Evolutionary conservation across 2,888 invertebrate genomes (phyloP).

Genomic region (Clusia tigrina): DNA sequence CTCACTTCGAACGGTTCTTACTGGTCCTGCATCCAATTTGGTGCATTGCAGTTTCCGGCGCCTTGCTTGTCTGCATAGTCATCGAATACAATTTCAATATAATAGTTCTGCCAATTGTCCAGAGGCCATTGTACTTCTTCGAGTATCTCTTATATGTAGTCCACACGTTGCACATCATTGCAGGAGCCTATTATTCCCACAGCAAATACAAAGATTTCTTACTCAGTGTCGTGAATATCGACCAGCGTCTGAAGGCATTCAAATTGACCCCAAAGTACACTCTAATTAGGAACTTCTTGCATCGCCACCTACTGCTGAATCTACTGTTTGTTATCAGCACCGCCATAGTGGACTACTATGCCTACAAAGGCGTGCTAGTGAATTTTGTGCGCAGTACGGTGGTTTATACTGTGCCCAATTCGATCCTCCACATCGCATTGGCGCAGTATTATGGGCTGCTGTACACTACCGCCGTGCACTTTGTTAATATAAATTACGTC

Average conservation of each 20-base stretch:
- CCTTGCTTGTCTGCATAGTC: not conserved
- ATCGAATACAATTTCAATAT: not conserved
- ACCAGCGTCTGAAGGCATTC: not conserved
- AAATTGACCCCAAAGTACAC: not conserved
- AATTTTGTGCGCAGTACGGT: conserved; percentile 24
- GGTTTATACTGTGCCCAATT: conserved; percentile 40
- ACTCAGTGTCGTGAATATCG: not conserved
- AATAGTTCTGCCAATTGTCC: not conserved
- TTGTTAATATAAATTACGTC: conserved; percentile 24
- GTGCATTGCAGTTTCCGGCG: not conserved
- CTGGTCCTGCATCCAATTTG: not conserved
- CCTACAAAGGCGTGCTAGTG: conserved; percentile 9
- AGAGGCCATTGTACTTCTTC: too few species aligned
- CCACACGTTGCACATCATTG: not conserved
- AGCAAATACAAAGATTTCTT: not conserved
- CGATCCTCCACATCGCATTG: conserved; percentile 40
- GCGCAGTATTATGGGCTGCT: conserved; percentile 42
- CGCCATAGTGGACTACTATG: conserved; percentile 31
- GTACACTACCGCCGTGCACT: conserved; percentile 34
- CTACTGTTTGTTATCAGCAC: conserved; percentile 22
- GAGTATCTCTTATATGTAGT: not conserved
- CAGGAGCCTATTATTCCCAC: not conserved
- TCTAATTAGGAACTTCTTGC: too few species aligned
- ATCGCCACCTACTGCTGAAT: conserved; percentile 34
- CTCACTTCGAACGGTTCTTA: not conserved